phyloP scores from a whole-genome alignment of 2,797 vertebrate species.

The Lycodopsis pacificus region DNA sequence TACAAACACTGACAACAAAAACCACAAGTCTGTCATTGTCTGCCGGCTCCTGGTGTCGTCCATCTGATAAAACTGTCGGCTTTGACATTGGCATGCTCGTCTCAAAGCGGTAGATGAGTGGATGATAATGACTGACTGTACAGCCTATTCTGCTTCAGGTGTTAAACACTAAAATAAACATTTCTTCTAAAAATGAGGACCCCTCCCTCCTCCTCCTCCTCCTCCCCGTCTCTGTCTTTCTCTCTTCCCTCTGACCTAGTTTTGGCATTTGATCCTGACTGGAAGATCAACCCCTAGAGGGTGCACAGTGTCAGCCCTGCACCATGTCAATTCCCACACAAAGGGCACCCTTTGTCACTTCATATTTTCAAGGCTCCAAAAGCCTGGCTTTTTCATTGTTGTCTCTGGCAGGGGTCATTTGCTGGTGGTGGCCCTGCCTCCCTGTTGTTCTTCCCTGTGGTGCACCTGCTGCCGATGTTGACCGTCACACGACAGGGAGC shows the following conservation, averaged over 20 bases:
- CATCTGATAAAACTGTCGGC: conserved; percentile 24
- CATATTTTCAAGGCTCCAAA: conserved; percentile 84
- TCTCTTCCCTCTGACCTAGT: conserved; percentile 91
- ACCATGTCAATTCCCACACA: conserved; percentile 86
- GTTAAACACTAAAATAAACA: conserved; percentile 33
- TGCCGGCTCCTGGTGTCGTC: conserved; percentile 6
- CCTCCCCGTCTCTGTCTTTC: conserved; percentile 24
- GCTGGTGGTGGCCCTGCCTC: conserved; percentile 63
- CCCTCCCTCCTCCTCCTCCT: not conserved
- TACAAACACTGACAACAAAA: conserved; percentile 38
- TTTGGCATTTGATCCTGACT: conserved; percentile 91
- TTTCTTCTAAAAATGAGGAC: conserved; percentile 40
- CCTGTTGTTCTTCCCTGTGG: conserved; percentile 52
- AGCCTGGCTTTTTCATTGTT: conserved; percentile 74
- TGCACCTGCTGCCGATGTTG: conserved; percentile 75
- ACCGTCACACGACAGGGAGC: conserved; percentile 60
- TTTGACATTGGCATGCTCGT: not conserved
- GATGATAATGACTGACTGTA: conserved; percentile 21
- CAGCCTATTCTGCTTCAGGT: conserved; percentile 24
- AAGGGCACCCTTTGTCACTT: conserved; percentile 87
- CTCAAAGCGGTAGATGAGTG: conserved; percentile 8
- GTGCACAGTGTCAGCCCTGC: conserved; percentile 80
- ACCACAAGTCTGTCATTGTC: conserved; percentile 32
- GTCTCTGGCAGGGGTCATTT: conserved; percentile 76
- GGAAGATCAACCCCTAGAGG: conserved; percentile 86